phyloP scores from a whole-genome alignment of 2,888 invertebrate genomes.

The Pyrochroa serraticornis region DNA sequence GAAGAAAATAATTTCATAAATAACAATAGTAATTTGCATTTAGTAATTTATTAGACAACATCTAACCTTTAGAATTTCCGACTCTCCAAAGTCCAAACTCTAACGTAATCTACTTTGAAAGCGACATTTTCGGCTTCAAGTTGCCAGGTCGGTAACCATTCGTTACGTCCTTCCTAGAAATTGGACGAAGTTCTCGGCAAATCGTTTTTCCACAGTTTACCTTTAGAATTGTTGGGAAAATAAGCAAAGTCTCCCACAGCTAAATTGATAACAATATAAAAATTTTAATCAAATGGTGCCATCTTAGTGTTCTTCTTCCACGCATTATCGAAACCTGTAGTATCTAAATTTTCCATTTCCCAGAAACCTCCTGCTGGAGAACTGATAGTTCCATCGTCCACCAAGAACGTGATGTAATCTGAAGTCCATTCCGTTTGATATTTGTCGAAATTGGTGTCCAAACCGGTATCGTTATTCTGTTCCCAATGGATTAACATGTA shows the following conservation, averaged over 20 bases:
- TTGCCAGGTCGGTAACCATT: slow-evolving; percentile 68
- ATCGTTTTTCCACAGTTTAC: slow-evolving; percentile 66
- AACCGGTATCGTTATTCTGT: slow-evolving; percentile 50
- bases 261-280: slow-evolving; percentile 68
- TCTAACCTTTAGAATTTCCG: too few species aligned
- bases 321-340: slow-evolving; percentile 60
- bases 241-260: slow-evolving; percentile 71
- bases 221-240: slow-evolving; percentile 66
- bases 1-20: too few species aligned
- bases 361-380: slow-evolving; percentile 68
- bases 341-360: slow-evolving; percentile 65
- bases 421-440: slow-evolving; percentile 70
- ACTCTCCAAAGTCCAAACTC: slow-evolving; percentile 60
- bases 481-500: slow-evolving; percentile 63
- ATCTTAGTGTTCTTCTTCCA: slow-evolving; percentile 63
- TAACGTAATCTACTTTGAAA: slow-evolving; percentile 71
- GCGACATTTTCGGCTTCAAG: slow-evolving; percentile 61
- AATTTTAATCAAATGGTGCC: slow-evolving; percentile 73
- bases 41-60: too few species aligned
- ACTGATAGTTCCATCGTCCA: slow-evolving; percentile 60
- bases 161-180: slow-evolving; percentile 66
- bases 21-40: too few species aligned
- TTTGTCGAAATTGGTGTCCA: slow-evolving; percentile 65
- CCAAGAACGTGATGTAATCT: slow-evolving; percentile 59
- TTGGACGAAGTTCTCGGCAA: slow-evolving; percentile 59